Conservation (phyloP, 2,797 vertebrate genomes). For the Spea hammondii region DNA sequence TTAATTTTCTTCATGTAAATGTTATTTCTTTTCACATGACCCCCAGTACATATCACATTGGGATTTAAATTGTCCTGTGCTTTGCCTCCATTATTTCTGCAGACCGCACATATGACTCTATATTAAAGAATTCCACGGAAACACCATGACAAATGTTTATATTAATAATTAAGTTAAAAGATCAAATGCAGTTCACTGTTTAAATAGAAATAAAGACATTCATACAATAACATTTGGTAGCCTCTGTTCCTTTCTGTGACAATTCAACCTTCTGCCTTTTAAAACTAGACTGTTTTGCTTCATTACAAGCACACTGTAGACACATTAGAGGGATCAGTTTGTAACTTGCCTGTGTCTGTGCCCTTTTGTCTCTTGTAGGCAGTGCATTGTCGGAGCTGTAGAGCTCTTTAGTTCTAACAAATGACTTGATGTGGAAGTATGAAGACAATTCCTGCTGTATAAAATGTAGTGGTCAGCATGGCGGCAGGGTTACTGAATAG, state of each 20-base stretch:
- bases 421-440: constrained; percentile 49
- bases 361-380: constrained; percentile 22
- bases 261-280: neutral
- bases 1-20: no score
- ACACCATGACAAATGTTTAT: no score
- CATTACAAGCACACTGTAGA: neutral
- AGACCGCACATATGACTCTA: no score
- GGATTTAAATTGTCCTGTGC: no score
- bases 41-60: no score
- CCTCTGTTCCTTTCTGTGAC: neutral
- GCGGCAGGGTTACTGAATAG: constrained; percentile 2
- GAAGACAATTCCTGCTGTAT: constrained; percentile 11
- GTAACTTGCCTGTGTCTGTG: neutral
- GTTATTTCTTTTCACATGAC: no score
- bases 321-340: neutral
- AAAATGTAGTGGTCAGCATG: constrained; percentile 28
- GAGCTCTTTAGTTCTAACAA: constrained; percentile 41
- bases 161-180: no score
- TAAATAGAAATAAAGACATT: no score
- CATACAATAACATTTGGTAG: no score
- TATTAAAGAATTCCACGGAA: no score
- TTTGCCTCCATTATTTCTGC: no score
- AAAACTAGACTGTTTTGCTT: neutral
- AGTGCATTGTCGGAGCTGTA: constrained; percentile 46
- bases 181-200: no score